phyloP scores from a whole-genome alignment of 2,888 invertebrate genomes.

The Caenorhabditis plicata region DNA sequence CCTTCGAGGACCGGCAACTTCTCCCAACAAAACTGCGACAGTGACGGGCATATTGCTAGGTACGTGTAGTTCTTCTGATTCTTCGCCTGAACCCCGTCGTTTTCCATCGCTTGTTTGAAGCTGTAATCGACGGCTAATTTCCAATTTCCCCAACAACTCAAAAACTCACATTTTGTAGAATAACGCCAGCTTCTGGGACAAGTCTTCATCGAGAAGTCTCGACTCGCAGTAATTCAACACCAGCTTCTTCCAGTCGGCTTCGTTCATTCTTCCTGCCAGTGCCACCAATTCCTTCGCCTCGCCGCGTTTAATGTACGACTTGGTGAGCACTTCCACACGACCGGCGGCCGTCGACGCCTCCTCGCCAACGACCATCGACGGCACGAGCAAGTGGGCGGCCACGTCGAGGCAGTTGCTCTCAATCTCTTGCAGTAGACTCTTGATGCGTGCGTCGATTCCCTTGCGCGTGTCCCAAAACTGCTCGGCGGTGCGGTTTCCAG shows the following conservation, averaged over 20 bases:
- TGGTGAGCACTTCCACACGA: constrained; percentile 3
- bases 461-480: constrained; percentile 22
- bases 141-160: not conserved
- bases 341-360: not conserved
- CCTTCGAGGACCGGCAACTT: constrained; percentile 42
- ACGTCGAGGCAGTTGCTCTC: constrained; percentile 15
- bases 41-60: constrained; percentile 19
- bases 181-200: no score
- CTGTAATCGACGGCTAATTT: not conserved
- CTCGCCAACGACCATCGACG: constrained; percentile 10
- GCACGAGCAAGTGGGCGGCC: constrained; percentile 14
- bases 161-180: constrained; percentile 1
- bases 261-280: constrained; percentile 11
- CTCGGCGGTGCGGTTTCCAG: constrained; percentile 16
- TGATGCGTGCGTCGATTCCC: constrained; percentile 16
- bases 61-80: constrained; percentile 20
- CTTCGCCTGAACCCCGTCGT: not conserved
- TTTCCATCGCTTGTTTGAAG: not conserved
- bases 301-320: constrained; percentile 5
- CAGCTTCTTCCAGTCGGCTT: constrained; percentile 9
- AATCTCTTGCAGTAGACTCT: constrained; percentile 13
- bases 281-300: constrained; percentile 25
- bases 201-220: constrained; percentile 1
- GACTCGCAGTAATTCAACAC: constrained; percentile 17
- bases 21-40: constrained; percentile 51